These are phyloP conservation scores for Pissodes strobi DNA, from an alignment of 1,140 invertebrate genomes.

Conservation along the genomic window DNA sequence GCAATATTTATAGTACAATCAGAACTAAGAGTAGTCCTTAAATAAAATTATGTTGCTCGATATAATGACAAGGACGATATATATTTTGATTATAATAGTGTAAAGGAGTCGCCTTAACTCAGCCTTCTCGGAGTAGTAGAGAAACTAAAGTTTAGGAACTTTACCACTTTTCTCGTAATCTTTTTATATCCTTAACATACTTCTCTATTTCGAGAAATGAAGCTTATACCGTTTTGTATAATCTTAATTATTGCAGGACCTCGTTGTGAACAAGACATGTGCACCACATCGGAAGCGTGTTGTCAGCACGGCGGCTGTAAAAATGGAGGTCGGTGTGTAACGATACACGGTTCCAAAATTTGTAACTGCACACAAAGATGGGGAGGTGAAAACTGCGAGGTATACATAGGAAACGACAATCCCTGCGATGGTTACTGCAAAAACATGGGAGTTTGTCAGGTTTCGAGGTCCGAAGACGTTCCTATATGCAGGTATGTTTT, in stretches of 20 bases:
- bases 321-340: slow-evolving; percentile 35
- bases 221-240: too few species aligned
- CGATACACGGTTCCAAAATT: slow-evolving; percentile 40
- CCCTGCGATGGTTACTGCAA: slow-evolving; percentile 64
- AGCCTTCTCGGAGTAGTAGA: too few species aligned
- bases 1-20: too few species aligned
- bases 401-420: slow-evolving; percentile 62
- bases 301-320: slow-evolving; percentile 1
- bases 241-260: not conserved
- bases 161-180: too few species aligned
- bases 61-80: too few species aligned
- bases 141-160: too few species aligned
- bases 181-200: too few species aligned
- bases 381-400: slow-evolving; percentile 61
- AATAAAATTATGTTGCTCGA: too few species aligned
- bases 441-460: slow-evolving; percentile 63
- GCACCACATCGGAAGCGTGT: not conserved
- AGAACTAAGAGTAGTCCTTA: too few species aligned
- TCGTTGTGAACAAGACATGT: not conserved
- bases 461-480: slow-evolving; percentile 44
- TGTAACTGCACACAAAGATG: slow-evolving; percentile 58
- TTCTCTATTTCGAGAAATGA: too few species aligned
- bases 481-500: slow-evolving; percentile 59
- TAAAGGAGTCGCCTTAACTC: too few species aligned
- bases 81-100: too few species aligned